Base-by-base conservation (phyloP, 1,140 invertebrate species). In the Eupeodes corollae region DNA sequence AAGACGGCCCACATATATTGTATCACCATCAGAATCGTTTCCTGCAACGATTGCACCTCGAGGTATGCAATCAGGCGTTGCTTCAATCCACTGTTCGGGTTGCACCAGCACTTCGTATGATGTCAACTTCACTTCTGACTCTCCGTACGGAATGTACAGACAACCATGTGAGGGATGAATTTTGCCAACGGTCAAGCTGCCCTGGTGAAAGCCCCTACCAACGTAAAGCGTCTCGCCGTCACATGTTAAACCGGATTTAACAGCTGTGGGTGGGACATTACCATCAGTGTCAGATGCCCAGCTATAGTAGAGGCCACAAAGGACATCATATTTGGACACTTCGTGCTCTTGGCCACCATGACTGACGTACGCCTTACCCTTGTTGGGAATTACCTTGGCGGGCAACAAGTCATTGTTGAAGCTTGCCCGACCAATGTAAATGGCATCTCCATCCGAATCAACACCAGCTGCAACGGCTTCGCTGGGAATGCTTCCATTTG, bases 361-460 rank as follows among this genome's bases (percentile, higher is more conserved):
- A 31, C 52, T 48, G 35, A 67, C 60, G 41, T 63, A 67, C 6
- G 63, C 63, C 43, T 58, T 60, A 42, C 58, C 54, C 55, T 67
- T 64, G 42, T 58, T 56, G 1, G 84, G 83, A 21, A 84, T 80
- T 6, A 88, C 73, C 69, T 88, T 88, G 1, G 83, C 84, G 12
- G 86, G 85, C 11, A 88, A 52, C 56, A 84, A 70, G 56, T 87
- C 83, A 2, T 82, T 82, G 46, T 79, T 73, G 58, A 87, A 79
- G 38, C 68, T 78, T 1, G 81, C 81, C 44, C 86, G 73, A 2
- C 86, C 86, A 5, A 87, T 79, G 56, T 77, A 88, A 44, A 90
- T 82, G 33, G 74, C 69, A 1, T 73, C 71, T n/a, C 83, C 83
- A 56, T 86, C 84, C 6, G 66, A 55, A 55, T 90, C 86, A 5